Conservation (phyloP, 2,797 vertebrate genomes). For the Holocentrus rufus region DNA sequence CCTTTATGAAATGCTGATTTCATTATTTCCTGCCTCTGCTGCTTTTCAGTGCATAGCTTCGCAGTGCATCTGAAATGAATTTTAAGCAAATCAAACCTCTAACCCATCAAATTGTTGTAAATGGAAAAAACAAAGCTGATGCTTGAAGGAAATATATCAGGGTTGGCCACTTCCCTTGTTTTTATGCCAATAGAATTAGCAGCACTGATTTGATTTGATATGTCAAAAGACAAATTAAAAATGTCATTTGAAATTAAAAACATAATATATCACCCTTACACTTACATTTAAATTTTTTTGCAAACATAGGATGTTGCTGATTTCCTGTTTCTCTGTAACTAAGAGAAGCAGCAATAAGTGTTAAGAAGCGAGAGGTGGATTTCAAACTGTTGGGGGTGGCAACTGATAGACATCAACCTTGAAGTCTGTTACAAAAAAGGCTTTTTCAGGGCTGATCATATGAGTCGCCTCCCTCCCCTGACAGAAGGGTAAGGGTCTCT, state of each 20-base stretch:
- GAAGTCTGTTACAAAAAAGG: conserved; percentile 51
- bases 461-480: conserved; percentile 52
- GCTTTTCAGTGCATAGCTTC: conserved; percentile 18
- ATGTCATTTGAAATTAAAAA: background rate
- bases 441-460: conserved; percentile 63
- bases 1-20: conserved; percentile 1
- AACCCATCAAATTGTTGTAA: conserved; percentile 21
- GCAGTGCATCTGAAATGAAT: conserved; percentile 31
- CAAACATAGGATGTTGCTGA: background rate
- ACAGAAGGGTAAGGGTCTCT: conserved; percentile 71
- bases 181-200: background rate
- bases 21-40: conserved; percentile 1
- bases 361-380: conserved; percentile 30
- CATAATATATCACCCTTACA: background rate
- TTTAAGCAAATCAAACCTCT: conserved; percentile 17
- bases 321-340: background rate
- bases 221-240: background rate
- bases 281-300: background rate
- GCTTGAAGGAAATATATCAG: conserved; percentile 2
- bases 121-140: conserved; percentile 1
- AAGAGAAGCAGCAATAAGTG: conserved; percentile 19
- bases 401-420: conserved; percentile 71
- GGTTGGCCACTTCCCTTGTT: conserved; percentile 1
- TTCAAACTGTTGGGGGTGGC: conserved; percentile 57
- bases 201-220: conserved; percentile 2